phyloP scores from a whole-genome alignment of 1,140 invertebrate genomes.

The Rhizoglyphus robini region DNA sequence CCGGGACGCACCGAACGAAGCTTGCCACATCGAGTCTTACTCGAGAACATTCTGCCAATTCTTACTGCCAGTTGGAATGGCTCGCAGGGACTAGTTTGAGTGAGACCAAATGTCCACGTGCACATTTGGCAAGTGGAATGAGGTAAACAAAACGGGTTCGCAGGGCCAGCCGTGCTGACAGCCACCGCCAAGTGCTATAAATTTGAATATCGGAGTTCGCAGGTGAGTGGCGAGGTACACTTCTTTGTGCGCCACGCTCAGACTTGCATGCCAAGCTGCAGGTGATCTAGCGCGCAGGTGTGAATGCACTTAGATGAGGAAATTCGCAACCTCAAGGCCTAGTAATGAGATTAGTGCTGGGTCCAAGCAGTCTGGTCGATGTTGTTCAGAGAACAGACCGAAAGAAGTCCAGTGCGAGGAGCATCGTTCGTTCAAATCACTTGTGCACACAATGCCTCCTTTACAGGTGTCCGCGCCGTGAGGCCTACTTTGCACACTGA shows the following conservation, averaged over 20 bases:
- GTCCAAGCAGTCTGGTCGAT: not conserved
- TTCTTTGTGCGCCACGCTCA: not conserved
- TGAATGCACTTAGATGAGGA: not conserved
- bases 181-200: too few relatives aligned
- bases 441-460: not conserved
- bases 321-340: not conserved
- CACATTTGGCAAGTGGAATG: too few relatives aligned
- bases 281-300: slow-evolving; percentile 13
- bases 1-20: too few relatives aligned
- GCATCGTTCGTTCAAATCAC: not conserved
- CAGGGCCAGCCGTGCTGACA: too few relatives aligned
- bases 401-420: not conserved
- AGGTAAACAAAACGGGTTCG: too few relatives aligned
- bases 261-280: slow-evolving; percentile 2
- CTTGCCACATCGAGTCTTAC: too few relatives aligned
- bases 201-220: not conserved
- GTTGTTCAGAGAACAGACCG: not conserved
- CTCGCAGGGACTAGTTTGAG: too few relatives aligned
- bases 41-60: too few relatives aligned
- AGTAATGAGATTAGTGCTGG: slow-evolving; percentile 10
- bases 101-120: too few relatives aligned
- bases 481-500: not conserved
- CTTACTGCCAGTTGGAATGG: too few relatives aligned
- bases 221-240: not conserved
- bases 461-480: slow-evolving; percentile 9